Evolutionary conservation across 2,113 vertebrate genomes (phyloP).

Genomic region (Nicator chloris): DNA sequence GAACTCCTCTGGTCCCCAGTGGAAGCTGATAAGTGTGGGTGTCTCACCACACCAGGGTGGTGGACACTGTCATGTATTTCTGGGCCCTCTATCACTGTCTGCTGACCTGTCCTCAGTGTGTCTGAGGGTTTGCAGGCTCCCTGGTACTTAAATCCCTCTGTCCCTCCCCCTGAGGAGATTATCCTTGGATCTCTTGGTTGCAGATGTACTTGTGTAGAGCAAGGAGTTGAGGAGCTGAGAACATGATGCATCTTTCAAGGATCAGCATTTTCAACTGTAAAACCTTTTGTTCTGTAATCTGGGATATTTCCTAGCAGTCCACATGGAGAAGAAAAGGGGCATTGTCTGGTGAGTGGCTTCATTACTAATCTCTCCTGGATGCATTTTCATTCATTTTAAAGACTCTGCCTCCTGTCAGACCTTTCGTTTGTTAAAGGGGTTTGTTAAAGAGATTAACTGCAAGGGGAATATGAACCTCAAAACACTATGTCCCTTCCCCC

Average conservation of each 20-base stretch:
- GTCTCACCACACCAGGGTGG: not conserved
- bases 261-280: conserved; percentile 44
- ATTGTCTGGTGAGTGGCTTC: conserved; percentile 73
- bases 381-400: conserved; percentile 78
- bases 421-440: conserved; percentile 54
- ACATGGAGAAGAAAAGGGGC: conserved; percentile 61
- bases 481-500: conserved; percentile 19
- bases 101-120: not conserved
- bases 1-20: not conserved
- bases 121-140: not conserved
- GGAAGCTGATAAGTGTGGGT: not conserved
- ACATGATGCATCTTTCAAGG: conserved; percentile 33
- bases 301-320: conserved; percentile 40
- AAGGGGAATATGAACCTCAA: conserved; percentile 54
- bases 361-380: conserved; percentile 70
- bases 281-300: conserved; percentile 66
- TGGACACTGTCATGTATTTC: not conserved
- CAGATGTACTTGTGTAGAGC: not conserved
- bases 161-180: not conserved
- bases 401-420: conserved; percentile 69
- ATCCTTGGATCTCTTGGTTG: not conserved
- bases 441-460: conserved; percentile 73
- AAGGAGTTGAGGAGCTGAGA: not conserved
- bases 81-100: not conserved
- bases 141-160: not conserved